Conservation (phyloP, 2,888 invertebrate species). For the Pseudoips prasinana region DNA sequence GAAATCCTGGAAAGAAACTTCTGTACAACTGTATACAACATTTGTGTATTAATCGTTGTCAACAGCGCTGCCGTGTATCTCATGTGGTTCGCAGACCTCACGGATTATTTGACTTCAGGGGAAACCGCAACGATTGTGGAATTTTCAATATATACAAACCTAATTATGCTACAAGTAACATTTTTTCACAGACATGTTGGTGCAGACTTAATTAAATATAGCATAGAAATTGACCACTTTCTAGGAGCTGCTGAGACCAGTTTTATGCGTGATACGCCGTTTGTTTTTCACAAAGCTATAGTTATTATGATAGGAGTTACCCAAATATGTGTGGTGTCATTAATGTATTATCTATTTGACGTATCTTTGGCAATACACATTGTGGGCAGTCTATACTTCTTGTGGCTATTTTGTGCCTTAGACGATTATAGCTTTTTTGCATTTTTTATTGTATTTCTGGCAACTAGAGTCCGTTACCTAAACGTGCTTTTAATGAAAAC, state of each 20-base stretch:
- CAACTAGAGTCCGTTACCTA: constrained; percentile 49
- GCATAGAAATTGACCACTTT: constrained; percentile 50
- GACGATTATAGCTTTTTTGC: constrained; percentile 44
- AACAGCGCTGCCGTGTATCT: constrained; percentile 32
- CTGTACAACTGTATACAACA: constrained; percentile 35
- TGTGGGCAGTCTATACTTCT: constrained; percentile 36
- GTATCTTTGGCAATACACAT: constrained; percentile 35
- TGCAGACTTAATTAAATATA: constrained; percentile 36
- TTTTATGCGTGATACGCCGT: constrained; percentile 62
- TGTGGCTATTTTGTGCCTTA: constrained; percentile 42
- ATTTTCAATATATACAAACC: constrained; percentile 39
- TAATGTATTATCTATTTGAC: constrained; percentile 35
- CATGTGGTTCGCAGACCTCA: constrained; percentile 31
- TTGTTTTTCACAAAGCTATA: too few species aligned
- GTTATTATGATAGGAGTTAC: too few species aligned
- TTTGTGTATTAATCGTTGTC: constrained; percentile 27
- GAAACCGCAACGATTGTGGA: constrained; percentile 42
- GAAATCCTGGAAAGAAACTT: constrained; percentile 36
- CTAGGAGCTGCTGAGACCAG: constrained; percentile 52
- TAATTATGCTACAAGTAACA: constrained; percentile 41
- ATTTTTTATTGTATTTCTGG: constrained; percentile 34
- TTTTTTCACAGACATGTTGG: constrained; percentile 41
- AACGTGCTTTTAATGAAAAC: constrained; percentile 56
- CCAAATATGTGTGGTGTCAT: constrained; percentile 27
- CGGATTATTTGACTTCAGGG: constrained; percentile 36